These are phyloP conservation scores for Bradynema listronoti DNA, from an alignment of 1,140 invertebrate genomes.

Conservation along the genomic window DNA sequence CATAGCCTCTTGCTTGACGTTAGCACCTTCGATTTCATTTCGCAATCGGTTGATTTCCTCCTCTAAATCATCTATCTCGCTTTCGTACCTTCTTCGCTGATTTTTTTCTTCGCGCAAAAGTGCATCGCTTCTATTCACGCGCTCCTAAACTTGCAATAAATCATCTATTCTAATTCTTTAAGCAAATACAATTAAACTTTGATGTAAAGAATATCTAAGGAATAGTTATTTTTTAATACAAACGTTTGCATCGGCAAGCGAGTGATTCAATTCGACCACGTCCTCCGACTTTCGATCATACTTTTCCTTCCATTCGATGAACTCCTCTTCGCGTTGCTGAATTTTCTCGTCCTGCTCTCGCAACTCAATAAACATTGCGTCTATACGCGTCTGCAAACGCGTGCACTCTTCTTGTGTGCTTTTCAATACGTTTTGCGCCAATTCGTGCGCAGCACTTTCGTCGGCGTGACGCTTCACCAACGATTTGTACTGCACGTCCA, in stretches of 20 bases:
- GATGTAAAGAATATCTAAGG: not conserved
- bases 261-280: slow-evolving; percentile 13
- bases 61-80: slow-evolving; percentile 37
- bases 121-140: slow-evolving; percentile 1
- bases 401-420: slow-evolving; percentile 10
- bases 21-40: slow-evolving; percentile 39
- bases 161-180: not conserved
- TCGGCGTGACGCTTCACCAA: slow-evolving; percentile 8
- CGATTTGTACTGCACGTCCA: slow-evolving; percentile 28
- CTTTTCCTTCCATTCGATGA: slow-evolving; percentile 15
- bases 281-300: slow-evolving; percentile 2
- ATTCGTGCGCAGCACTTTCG: slow-evolving; percentile 8
- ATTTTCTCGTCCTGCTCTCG: slow-evolving; percentile 16
- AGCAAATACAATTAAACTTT: not conserved
- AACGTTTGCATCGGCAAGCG: slow-evolving; percentile 26
- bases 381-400: slow-evolving; percentile 6
- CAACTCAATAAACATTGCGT: slow-evolving; percentile 20
- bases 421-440: slow-evolving; percentile 18
- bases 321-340: slow-evolving; percentile 15
- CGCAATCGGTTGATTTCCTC: slow-evolving; percentile 31
- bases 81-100: slow-evolving; percentile 32
- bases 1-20: slow-evolving; percentile 39
- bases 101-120: slow-evolving; percentile 24
- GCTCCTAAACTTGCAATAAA: slow-evolving; percentile 2
- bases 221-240: not conserved